phyloP scores from a whole-genome alignment of 2,113 vertebrate genomes.

The Murina feae region DNA sequence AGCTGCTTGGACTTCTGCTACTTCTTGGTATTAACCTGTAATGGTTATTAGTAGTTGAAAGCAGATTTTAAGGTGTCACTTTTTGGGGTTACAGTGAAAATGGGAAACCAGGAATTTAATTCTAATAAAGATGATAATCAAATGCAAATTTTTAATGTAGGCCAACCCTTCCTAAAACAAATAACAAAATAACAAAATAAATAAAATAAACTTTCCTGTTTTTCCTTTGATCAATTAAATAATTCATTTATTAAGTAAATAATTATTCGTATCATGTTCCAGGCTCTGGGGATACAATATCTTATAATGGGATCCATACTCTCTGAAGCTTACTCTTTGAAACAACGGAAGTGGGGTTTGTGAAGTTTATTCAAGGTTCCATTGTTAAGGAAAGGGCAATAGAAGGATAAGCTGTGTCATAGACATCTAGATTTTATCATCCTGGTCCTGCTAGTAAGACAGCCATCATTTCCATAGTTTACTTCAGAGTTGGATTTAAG shows the following conservation, averaged over 20 bases:
- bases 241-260: background rate
- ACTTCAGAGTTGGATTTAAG: background rate
- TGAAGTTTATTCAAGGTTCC: background rate
- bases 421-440: background rate
- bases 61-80: background rate
- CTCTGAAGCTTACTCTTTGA: background rate
- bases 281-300: background rate
- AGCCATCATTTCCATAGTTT: background rate
- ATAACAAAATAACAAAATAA: background rate
- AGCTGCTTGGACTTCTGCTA: background rate
- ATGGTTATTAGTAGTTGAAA: background rate
- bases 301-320: background rate
- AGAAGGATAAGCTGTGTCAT: background rate
- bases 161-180: background rate
- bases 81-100: background rate
- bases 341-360: background rate
- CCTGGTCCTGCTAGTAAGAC: background rate
- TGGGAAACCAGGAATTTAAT: background rate
- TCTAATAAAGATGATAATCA: background rate
- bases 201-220: background rate
- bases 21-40: background rate
- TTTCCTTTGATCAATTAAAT: background rate
- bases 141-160: background rate
- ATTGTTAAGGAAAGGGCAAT: background rate
- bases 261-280: background rate